Evolutionary conservation across 2,113 vertebrate species (phyloP), one percentile per base, ranked within the genome.

Genomic region (Forbesichthys agassizii): DNA sequence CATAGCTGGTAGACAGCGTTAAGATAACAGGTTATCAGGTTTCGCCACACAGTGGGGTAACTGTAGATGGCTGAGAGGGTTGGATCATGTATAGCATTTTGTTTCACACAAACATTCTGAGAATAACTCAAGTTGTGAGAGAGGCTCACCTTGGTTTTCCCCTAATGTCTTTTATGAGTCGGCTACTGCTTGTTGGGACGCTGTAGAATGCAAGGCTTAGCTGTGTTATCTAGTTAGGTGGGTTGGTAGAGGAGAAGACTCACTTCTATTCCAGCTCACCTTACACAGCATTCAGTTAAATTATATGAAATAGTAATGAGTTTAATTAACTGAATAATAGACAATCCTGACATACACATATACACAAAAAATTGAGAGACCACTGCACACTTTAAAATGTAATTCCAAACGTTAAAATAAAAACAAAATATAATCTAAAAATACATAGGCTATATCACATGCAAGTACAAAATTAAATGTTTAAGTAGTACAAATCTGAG

Each of bases 21-120:
- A 78, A 89, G 91, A 92, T 91, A 91, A 89, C 86, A 90, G 88
- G 81, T 88, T 90, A 90, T 92, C 80, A 79, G 84, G 88, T 93
- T 93, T 88, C 92, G 66, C 78, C 79, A 74, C 88, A 89, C 87
- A 90, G 86, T 81, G 68, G 80, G 84, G 91, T 88, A 91, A 92
- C 88, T 88, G 76, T 80, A 91, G 90, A 89, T 81, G 78, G 63
- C 81, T 33, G 71, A 85, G 84, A 91, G 86, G 88, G 78, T 78
- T 60, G 84, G 84, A 86, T 82, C 77, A 75, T 80, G 84, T 86
- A 66, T 75, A 89, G 86, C 86, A 58, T 87, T 90, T 89, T 85
- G 87, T 91, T 90, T 88, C 88, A 88, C 87, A 81, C 86, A 84
- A 84, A 79, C 89, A 86, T 88, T 89, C 78, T 83, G 84, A 87